Conservation (phyloP, 1,140 invertebrate species). For the Drosophila mauritiana region DNA sequence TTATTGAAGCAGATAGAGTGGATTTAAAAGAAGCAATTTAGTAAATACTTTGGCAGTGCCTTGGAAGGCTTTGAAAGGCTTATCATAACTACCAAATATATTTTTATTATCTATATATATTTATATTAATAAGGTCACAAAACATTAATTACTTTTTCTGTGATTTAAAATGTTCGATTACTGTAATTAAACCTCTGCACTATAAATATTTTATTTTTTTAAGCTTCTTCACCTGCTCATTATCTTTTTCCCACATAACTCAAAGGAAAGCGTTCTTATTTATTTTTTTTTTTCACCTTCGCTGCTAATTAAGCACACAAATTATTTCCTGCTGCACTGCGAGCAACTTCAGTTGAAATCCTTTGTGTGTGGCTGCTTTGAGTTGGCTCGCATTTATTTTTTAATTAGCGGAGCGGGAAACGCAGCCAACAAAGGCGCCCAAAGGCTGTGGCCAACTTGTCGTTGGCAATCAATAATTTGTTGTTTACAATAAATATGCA, state of each 20-base stretch:
- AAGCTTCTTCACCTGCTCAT: not conserved
- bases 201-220: not conserved
- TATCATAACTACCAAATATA: too few relatives aligned
- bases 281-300: not conserved
- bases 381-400: slow-evolving; percentile 36
- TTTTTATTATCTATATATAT: too few relatives aligned
- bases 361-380: slow-evolving; percentile 39
- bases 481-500: slow-evolving; percentile 74
- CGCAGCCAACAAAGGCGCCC: slow-evolving; percentile 23
- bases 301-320: slow-evolving; percentile 62
- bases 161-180: not conserved
- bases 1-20: not conserved
- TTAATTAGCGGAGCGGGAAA: slow-evolving; percentile 61
- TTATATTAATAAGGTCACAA: too few relatives aligned
- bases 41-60: too few relatives aligned
- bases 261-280: not conserved
- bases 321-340: slow-evolving; percentile 40
- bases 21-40: not conserved
- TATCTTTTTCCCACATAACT: not conserved
- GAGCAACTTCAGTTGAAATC: slow-evolving; percentile 38
- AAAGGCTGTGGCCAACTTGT: slow-evolving; percentile 22
- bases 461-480: slow-evolving; percentile 72
- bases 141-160: too few relatives aligned
- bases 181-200: not conserved
- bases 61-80: too few relatives aligned